Base-by-base conservation (phyloP, 2,797 vertebrate genomes). In the Taeniopygia guttata region DNA sequence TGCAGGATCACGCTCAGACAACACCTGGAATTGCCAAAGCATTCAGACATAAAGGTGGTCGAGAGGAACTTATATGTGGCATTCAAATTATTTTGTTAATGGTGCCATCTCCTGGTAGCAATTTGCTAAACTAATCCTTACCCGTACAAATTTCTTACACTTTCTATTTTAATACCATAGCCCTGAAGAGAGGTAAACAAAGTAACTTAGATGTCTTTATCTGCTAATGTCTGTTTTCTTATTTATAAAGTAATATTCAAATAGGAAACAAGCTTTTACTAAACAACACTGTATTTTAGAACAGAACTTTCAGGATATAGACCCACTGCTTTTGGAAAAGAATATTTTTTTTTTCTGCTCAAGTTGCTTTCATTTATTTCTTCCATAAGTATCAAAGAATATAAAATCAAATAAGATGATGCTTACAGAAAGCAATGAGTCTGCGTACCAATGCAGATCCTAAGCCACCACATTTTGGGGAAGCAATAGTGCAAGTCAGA, bases 81-180 rank as follows among this genome's bases (percentile, higher is more conserved):
- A 74, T 89, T 95, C 94, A 97, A 98, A 98, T 98, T 97, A 97
- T 97, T 97, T 98, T 98, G 97, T 98, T 98, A 98, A 97, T 97
- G 97, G 97, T 97, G 98, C 98, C 98, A 98, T 97, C 98, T 98
- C 97, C 98, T 98, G 98, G 98, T 95, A 93, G 94, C 92, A 96
- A 96, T 87, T 95, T 95, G 94, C 54, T 91, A 91, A 92, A 17
- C 55, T 79, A 88, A 92, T 89, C 81, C 87, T 95, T 88, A 52
- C 46, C 87, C 81, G 70, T 4, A 11, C 58, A 64, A 64, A 77
- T 46, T 86, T 58, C 43, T 86, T 87, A 46, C 2, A 60, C 27
- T 74, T 63, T 40, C 38, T 64, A 25, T 64, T 89, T 70, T 77
- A 79, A 73, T 60, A 75, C 16, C n/a, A 9, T 58, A 51, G 13